These are phyloP conservation scores for Lasaia peninsularis DNA, from an alignment of 1,140 invertebrate genomes.

Conservation along the genomic window DNA sequence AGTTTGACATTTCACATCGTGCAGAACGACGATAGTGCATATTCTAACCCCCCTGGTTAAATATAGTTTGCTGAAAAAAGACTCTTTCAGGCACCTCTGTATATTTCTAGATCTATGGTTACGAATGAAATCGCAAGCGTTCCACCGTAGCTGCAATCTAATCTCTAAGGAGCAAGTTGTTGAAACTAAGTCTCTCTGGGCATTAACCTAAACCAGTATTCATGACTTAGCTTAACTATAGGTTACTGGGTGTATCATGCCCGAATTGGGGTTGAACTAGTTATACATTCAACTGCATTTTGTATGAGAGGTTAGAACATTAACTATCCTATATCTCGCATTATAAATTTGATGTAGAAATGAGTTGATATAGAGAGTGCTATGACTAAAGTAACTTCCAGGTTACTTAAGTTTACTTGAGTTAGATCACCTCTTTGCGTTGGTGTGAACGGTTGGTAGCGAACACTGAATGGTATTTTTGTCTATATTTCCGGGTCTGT, in stretches of 20 bases:
- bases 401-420: no score
- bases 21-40: no score
- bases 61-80: background rate
- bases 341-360: no score
- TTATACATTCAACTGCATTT: background rate
- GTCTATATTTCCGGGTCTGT: no score
- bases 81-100: background rate
- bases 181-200: background rate
- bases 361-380: no score
- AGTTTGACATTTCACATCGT: no score
- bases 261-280: background rate
- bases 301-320: background rate
- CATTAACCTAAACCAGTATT: slow-evolving; percentile 9
- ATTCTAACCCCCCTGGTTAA: no score
- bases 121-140: background rate
- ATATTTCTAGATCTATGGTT: background rate
- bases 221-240: slow-evolving; percentile 1
- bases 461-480: no score
- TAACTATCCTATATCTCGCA: no score
- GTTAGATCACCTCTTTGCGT: no score
- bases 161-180: background rate
- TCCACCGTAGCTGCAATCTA: background rate
- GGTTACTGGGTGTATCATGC: background rate
- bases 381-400: no score
- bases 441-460: no score